phyloP scores from a whole-genome alignment of 2,797 vertebrate genomes.

The Pangasius mekongensis region DNA sequence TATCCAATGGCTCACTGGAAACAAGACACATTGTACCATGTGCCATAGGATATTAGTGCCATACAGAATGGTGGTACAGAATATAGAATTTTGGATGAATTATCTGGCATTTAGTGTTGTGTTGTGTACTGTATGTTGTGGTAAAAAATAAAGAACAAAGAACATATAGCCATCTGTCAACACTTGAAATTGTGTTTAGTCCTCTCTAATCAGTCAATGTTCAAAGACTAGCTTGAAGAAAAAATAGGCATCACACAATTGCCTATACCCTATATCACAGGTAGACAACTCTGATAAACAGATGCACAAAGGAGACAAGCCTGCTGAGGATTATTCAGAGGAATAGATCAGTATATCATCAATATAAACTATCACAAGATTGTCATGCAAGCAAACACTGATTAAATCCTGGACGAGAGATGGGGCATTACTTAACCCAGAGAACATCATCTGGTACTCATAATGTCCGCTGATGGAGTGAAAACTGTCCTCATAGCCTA shows the following conservation, averaged over 20 bases:
- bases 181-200: not conserved
- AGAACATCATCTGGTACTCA: not conserved
- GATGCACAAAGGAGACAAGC: not conserved
- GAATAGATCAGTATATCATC: not conserved
- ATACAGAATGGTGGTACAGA: too few species aligned
- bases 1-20: not conserved
- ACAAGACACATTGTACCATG: too few species aligned
- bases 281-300: not conserved
- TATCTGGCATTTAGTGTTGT: not conserved
- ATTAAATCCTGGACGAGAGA: not conserved
- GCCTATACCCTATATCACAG: not conserved
- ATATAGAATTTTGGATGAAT: not conserved
- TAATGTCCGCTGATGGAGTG: not conserved
- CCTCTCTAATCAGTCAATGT: not conserved
- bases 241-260: not conserved
- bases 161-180: not conserved
- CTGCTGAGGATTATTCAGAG: not conserved
- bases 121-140: not conserved
- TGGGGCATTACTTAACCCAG: not conserved
- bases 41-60: too few species aligned
- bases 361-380: not conserved
- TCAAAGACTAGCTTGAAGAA: not conserved
- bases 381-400: not conserved
- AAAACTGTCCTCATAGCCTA: not conserved
- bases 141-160: not conserved